Evolutionary conservation across 2,113 vertebrate species (phyloP).

Genomic region (Albula goreensis): DNA sequence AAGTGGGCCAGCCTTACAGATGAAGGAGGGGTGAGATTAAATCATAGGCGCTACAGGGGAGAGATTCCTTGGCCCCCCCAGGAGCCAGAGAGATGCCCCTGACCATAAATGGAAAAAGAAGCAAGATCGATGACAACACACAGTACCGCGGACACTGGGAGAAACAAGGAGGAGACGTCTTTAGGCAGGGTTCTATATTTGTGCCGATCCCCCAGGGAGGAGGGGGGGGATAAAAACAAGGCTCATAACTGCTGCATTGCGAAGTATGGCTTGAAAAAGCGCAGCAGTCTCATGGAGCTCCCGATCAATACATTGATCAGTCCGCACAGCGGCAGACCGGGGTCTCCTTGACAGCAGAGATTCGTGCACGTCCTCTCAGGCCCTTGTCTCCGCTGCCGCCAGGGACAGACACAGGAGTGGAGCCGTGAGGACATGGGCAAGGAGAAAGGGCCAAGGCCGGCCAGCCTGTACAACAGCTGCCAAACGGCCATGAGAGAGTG

Average conservation of each 20-base stretch:
- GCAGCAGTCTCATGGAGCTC: background rate
- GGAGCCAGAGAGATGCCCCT: background rate
- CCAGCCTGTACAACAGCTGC: background rate
- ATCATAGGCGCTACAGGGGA: background rate
- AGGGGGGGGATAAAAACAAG: background rate
- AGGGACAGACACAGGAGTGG: background rate
- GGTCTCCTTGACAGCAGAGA: background rate
- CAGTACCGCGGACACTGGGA: background rate
- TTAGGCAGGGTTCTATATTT: slow-evolving; percentile 4
- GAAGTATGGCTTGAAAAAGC: background rate
- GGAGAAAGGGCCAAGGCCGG: background rate
- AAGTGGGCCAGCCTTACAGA: background rate
- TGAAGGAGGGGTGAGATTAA: background rate
- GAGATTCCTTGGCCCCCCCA: background rate
- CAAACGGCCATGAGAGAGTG: too few species aligned
- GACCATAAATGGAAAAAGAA: background rate
- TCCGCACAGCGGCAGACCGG: background rate
- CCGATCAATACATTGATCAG: background rate
- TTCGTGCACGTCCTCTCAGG: background rate
- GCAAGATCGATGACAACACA: background rate
- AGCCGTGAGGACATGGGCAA: background rate
- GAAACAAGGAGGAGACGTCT: background rate
- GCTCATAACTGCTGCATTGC: background rate
- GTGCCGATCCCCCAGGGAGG: background rate
- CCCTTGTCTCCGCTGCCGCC: background rate